Base-by-base conservation (phyloP, 2,113 vertebrate genomes). In the Lichenostomus cassidix region DNA sequence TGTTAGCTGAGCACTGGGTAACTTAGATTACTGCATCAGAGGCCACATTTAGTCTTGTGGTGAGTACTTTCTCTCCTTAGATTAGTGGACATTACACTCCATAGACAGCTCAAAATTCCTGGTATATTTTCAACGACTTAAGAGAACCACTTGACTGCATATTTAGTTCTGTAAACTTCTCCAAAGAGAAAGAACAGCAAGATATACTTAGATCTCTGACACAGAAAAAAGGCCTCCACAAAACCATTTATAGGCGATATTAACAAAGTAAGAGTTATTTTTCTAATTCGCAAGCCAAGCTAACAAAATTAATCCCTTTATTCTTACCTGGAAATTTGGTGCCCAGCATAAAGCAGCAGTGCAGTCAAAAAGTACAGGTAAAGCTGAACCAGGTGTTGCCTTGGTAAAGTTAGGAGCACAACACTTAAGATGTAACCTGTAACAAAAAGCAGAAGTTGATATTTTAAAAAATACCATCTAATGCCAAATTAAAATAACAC, bases 361-460 rank as follows among this genome's bases (percentile, higher is more conserved):
- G 99, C 99, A 35, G 99, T 99, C 81, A 99, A 97, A 87, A 99
- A 98, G 68, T 99, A 99, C 44, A 99, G 97, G 97, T 99, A 99
- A 89, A 99, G 99, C 94, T 99, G 98, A 96, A 99, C 99, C 90
- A 99, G 98, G 92, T 99, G 99, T 96, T 99, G 99, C 71, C 99
- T 98, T 85, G 99, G 99, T 95, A 99, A 98, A 79, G 99, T 99
- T 41, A 99, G 97, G 55, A 99, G 98, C 56, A 99, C 99, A 95
- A 99, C 97, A 97, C 99, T 99, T 95, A 99, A 96, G 95, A 99
- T 99, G 95, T 99, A 99, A 97, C 99, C 99, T 99, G 97, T 15
- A 97, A 87, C 47, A 98, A 80, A 97, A 90, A 97, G 37, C 62
- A 96, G 58, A 92, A 14, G 8, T 27, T 65, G n/a, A 25, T 59